Base-by-base conservation (phyloP, 2,113 vertebrate genomes). In the Leptobrachium ailaonicum region DNA sequence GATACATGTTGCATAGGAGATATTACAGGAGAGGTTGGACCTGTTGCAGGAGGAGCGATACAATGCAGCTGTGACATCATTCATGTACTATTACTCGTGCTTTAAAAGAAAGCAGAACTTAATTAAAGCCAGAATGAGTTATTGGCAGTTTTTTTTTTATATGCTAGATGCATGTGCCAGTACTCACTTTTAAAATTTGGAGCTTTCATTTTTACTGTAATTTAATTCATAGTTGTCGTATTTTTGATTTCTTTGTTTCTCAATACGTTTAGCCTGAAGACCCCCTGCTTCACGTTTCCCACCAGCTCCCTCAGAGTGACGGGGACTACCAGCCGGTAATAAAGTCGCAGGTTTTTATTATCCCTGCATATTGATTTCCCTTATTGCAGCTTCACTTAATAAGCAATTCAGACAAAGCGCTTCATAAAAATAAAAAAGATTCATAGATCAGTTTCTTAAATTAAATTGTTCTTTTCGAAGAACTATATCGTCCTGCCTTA, bases 361-460 rank as follows among this genome's bases (percentile, higher is more conserved):
- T 40, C 62, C 1, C 10, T 2, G 56, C 56, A 14, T 71, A 40
- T 71, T 71, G 45, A 53, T 64, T 64, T 71, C 47, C 20, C 32
- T 45, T 54, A 44, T 71, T 53, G 9, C 70, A 71, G 70, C 45
- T 71, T 71, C 47, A 71, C 70, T 71, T 71, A 43, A 44, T 14
- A 70, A 70, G 68, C 13, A 45, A 47, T 47, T 70, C n/a, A 45
- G 14, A 70, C 13, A 50, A 8, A 32, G 20, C 9, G 3, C 5
- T 70, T 20, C 43, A 47, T 70, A 14, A 32, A 45, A 70, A 11
- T 47, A 47, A 45, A 70, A 70, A 6, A 32, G 20, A 32, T 32
- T 50, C n/a, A 20, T 70, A 32, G 43, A 20, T 70, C 43, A 70
- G 13, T 44, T 70, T 70, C 68, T 70, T 14, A 47, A 70, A 70